Evolutionary conservation across 2,113 vertebrate genomes (phyloP).

Genomic region (Nettapus auritus): DNA sequence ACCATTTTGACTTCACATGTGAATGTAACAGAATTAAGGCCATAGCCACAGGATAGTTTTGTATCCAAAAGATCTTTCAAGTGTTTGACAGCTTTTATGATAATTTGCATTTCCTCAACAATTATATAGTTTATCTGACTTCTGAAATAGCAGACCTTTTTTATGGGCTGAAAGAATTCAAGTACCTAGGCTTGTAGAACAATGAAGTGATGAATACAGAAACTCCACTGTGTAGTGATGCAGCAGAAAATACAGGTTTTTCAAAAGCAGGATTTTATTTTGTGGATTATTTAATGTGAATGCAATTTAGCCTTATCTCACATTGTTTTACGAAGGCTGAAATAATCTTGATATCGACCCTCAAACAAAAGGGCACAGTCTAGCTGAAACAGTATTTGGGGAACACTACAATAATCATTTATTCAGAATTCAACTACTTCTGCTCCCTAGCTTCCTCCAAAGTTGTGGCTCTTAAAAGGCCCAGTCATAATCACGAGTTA

Average conservation of each 20-base stretch:
- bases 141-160: neutral
- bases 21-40: neutral
- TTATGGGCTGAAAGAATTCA: neutral
- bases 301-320: neutral
- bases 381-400: neutral
- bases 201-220: neutral
- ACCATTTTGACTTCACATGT: neutral
- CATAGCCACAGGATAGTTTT: neutral
- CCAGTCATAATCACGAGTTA: neutral
- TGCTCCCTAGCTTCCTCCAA: neutral
- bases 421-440: neutral
- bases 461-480: neutral
- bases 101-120: neutral
- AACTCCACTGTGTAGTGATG: neutral
- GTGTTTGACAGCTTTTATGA: neutral
- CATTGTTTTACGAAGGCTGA: neutral
- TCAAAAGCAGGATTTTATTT: neutral
- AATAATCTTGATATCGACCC: neutral
- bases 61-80: neutral
- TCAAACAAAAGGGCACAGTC: neutral
- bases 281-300: neutral
- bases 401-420: neutral
- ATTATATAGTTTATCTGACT: neutral
- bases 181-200: neutral
- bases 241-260: neutral